Conservation (phyloP, 1,140 invertebrate genomes). For the Armadillidium nasatum region DNA sequence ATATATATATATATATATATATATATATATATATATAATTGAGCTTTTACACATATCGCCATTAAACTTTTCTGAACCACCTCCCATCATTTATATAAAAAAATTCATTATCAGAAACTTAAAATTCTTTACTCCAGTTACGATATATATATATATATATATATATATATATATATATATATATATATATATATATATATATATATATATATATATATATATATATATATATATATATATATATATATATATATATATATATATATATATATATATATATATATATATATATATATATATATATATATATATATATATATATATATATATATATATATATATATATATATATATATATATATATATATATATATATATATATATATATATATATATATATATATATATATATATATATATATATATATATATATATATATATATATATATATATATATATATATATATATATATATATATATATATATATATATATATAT, state of each 20-base stretch:
- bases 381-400: neutral
- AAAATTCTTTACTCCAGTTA: too few relatives aligned
- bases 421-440: constrained; percentile 5
- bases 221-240: neutral
- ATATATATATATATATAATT: too few relatives aligned
- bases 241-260: constrained; percentile 10
- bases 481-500: neutral
- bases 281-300: constrained; percentile 4
- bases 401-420: neutral
- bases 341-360: constrained; percentile 7
- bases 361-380: constrained; percentile 1
- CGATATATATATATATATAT: too few relatives aligned
- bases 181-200: constrained; percentile 17
- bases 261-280: neutral
- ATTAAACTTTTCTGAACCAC: too few relatives aligned
- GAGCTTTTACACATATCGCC: too few relatives aligned
- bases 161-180: neutral
- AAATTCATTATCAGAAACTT: too few relatives aligned
- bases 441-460: neutral
- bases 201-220: neutral
- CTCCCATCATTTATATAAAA: too few relatives aligned
- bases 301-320: constrained; percentile 4
- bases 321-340: constrained; percentile 21
- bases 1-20: too few relatives aligned
- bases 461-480: neutral